Base-by-base conservation (phyloP, 2,888 invertebrate genomes). In the Orthosia gracilis region DNA sequence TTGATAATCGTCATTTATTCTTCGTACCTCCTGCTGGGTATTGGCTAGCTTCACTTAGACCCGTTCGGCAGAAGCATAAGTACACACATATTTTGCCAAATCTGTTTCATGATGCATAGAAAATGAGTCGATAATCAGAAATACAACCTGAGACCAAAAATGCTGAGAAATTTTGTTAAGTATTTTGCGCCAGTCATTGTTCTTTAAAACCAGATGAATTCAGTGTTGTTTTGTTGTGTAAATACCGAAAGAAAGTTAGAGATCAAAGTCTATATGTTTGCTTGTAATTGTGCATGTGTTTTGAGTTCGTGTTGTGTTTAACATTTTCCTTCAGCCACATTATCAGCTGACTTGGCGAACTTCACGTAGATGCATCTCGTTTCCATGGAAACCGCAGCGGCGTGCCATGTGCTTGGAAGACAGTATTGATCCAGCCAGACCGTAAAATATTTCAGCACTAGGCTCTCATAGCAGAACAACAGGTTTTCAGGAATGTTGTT, bases 401-500 rank as follows among this genome's bases (percentile, higher is more conserved):
- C 40, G 40, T 62, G 69, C 23, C 69, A 62, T 18, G 57, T 69
- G 74, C 52, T 66, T 54, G 2, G 17, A 2, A 50, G 3, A 18
- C 54, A 15, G 61, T 80, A 80, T 80, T 82, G 83, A 82, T 80
- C 69, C 61, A 66, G 40, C 5, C 23, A 52, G 13, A 15, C 49
- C 2, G n/a, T 26, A 17, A 40, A 63, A 57, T 66, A 66, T 72
- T 68, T 78, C 2, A 55, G 62, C 26, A 80, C 83, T 63, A 82
- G 68, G 80, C 40, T 63, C 50, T 50, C 78, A 82, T 69, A 50
- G 58, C 26, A 31, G 12, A 1, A 17, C 4, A 12, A 62, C 61
- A 72, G 45, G 23, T 49, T 49, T 26, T 13, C 26, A 45, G 54
- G 31, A 69, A 72, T 55, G 15, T 45, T 4, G 13, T 21, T 40